Evolutionary conservation across 64 coral and sea anemone genomes (phyloP).

Genomic region (Dendronephthya gigantea): DNA sequence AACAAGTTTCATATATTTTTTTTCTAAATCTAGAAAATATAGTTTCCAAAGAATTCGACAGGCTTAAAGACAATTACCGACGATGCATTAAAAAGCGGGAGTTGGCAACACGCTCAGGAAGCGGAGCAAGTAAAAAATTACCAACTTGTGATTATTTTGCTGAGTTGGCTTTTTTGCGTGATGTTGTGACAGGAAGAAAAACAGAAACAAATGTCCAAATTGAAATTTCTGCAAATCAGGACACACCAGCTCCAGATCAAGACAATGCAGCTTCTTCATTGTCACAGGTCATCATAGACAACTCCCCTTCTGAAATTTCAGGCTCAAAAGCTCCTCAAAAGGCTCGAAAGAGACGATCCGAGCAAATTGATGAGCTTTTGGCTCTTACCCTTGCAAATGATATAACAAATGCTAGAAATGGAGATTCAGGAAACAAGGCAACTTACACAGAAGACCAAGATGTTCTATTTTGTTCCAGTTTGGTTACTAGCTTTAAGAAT

Average conservation of each 20-base stretch:
- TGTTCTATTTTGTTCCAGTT: neutral
- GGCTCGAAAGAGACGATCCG: neutral
- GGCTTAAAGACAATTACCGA: neutral
- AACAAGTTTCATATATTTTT: no score
- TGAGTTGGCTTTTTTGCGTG: neutral
- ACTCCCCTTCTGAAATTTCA: no score
- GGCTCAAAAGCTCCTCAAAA: neutral
- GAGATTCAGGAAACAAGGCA: neutral
- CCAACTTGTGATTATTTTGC: neutral
- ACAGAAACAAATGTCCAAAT: neutral
- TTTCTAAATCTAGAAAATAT: neutral
- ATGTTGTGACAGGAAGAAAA: slow-evolving; percentile 1
- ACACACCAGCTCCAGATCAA: neutral
- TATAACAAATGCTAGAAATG: neutral
- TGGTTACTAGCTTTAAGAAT: neutral
- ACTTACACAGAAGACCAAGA: neutral
- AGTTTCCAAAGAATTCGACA: neutral
- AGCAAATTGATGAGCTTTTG: neutral
- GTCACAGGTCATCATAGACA: no score
- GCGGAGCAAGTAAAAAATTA: neutral
- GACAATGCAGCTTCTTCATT: no score
- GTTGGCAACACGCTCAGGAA: neutral
- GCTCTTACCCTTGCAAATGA: neutral
- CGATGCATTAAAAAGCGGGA: neutral
- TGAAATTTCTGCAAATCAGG: neutral